Conservation (phyloP, 1,140 invertebrate species). For the Grapholita molesta region DNA sequence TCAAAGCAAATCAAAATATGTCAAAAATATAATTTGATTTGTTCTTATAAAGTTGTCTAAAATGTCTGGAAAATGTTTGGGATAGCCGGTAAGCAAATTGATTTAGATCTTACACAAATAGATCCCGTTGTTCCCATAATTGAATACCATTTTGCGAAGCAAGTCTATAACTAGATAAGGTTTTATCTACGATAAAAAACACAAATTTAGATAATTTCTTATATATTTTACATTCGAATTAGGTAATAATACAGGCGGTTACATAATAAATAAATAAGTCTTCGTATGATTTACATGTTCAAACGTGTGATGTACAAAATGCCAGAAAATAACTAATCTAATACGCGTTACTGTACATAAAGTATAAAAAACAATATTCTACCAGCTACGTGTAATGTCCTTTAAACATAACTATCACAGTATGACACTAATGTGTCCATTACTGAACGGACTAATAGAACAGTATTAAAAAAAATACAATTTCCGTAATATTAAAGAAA, state of each 20-base stretch:
- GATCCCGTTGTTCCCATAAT: too few species aligned
- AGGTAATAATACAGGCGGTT: conserved; percentile 70
- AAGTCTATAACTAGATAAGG: too few species aligned
- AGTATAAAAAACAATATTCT: conserved; percentile 20
- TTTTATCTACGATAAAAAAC: conserved; percentile 40
- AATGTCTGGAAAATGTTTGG: too few species aligned
- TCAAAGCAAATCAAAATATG: too few species aligned
- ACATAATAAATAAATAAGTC: conserved; percentile 73
- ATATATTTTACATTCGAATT: conserved; percentile 72
- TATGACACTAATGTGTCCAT: neutral
- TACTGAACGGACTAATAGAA: conserved; percentile 6
- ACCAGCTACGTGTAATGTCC: conserved; percentile 18
- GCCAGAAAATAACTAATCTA: conserved; percentile 20
- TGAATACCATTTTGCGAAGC: too few species aligned
- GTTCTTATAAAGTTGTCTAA: too few species aligned
- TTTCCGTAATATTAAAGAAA: neutral
- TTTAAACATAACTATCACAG: conserved; percentile 20
- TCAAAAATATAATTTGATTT: too few species aligned
- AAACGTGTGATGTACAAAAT: conserved; percentile 48
- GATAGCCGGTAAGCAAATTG: too few species aligned
- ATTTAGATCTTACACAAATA: too few species aligned
- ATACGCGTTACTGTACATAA: conserved; percentile 25
- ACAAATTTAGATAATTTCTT: conserved; percentile 57
- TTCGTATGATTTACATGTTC: conserved; percentile 60
- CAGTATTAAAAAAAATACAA: neutral